Evolutionary conservation across 2,888 invertebrate species (phyloP), one percentile per base, ranked within the genome.

Genomic region (Pterostichus madidus): DNA sequence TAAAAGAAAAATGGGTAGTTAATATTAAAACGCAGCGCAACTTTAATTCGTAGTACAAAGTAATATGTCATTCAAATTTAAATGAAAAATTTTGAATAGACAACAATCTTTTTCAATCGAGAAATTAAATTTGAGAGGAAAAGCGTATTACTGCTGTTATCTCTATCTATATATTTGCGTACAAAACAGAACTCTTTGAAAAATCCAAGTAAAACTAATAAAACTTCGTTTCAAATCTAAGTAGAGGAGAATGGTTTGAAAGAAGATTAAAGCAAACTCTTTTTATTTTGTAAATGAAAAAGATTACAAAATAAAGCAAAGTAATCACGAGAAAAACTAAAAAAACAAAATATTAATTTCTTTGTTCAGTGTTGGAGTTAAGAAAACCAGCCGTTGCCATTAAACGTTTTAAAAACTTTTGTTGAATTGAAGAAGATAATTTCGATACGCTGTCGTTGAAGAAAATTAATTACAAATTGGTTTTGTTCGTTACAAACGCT

Each of bases 281-380:
- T 78, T 46, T 61, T 61, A 78, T 78, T 78, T 44, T 78, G 52
- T 52, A 52, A 75, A 75, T 75, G 75, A 75, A 52, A 75, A 75
- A 75, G 75, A 75, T 75, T 52, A 52, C 75, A 75, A 75, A 75
- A 75, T 52, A 75, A 75, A 75, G 32, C 7, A 49, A 3, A 52
- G 32, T n/a, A 75, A 52, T 24, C 31, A 52, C 7, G 24, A 13
- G 5, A 11, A 59, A 59, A 39, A 68, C 2, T 31, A 75, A 75
- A 52, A 75, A 49, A 24, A 24, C 24, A 1, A 31, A 11, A 13
- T 52, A 49, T 31, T 52, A 75, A 75, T 75, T 75, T 71, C 68
- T 52, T 75, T 75, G 75, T 71, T 24, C 71, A 17, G 24, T 17
- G n/a, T 24, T 46, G 52, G 13, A 52, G 49, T 52, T 52, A 31